Evolutionary conservation across 1,140 invertebrate genomes (phyloP).

Genomic region (Halictus rubicundus): DNA sequence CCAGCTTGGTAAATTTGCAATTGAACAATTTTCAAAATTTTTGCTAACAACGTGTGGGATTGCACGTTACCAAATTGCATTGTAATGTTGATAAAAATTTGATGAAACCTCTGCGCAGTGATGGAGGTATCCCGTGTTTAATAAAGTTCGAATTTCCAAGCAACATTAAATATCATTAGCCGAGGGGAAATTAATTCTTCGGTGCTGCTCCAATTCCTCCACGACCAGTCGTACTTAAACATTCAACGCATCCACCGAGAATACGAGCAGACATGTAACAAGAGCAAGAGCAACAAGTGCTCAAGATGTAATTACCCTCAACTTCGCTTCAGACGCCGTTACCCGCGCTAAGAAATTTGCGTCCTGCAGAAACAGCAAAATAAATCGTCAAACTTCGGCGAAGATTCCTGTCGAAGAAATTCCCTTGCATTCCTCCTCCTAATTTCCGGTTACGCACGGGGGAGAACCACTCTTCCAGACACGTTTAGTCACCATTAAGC

Average conservation of each 20-base stretch:
- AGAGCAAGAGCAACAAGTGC: slow-evolving; percentile 65
- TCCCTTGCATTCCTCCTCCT: slow-evolving; percentile 16
- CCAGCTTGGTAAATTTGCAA: too few relatives aligned
- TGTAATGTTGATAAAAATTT: too few relatives aligned
- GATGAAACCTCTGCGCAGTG: too few relatives aligned
- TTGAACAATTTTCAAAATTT: too few relatives aligned
- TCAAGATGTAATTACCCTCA: slow-evolving; percentile 56
- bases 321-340: slow-evolving; percentile 58
- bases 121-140: too few relatives aligned
- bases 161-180: too few relatives aligned
- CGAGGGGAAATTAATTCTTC: slow-evolving; percentile 15
- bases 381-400: slow-evolving; percentile 34
- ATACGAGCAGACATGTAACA: slow-evolving; percentile 53
- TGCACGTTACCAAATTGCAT: too few relatives aligned
- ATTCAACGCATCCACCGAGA: slow-evolving; percentile 33
- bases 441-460: too few relatives aligned
- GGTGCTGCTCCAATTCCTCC: neutral
- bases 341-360: slow-evolving; percentile 48
- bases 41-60: too few relatives aligned
- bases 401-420: slow-evolving; percentile 17
- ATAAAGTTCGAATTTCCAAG: too few relatives aligned
- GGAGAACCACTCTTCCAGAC: slow-evolving; percentile 8
- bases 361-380: slow-evolving; percentile 36
- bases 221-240: slow-evolving; percentile 9
- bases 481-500: neutral